A percentile compares a stretch with the other conserved stretches of the same genome.
Conservation (phyloP, 1,140 invertebrate species). For the Solenopsis invicta region DNA sequence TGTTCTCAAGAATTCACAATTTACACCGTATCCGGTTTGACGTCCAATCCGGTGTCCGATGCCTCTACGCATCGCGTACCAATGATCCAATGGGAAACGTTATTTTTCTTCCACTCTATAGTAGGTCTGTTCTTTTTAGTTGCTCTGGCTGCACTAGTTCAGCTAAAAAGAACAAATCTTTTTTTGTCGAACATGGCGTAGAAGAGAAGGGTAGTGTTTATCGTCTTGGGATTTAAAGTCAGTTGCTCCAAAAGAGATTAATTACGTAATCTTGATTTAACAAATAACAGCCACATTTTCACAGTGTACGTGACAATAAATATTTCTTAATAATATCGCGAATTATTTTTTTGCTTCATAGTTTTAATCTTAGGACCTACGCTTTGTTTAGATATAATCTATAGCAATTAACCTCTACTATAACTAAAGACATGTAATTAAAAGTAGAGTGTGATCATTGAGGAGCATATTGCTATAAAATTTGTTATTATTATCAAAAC, state of each 20-base stretch:
- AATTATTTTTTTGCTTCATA: neutral
- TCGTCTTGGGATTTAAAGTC: slow-evolving; percentile 2
- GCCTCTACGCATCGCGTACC: neutral
- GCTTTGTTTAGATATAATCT: neutral
- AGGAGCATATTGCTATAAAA: neutral
- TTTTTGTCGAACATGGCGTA: slow-evolving; percentile 14
- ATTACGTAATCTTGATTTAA: slow-evolving; percentile 26
- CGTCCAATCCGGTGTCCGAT: neutral
- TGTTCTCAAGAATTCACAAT: neutral
- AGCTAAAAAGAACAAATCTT: neutral
- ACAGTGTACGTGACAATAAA: slow-evolving; percentile 1
- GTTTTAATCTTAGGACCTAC: neutral
- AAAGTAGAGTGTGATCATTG: neutral
- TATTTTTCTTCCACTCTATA: neutral
- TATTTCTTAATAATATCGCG: neutral
- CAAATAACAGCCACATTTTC: neutral
- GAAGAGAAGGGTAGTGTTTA: neutral
- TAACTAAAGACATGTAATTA: neutral
- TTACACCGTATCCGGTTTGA: neutral
- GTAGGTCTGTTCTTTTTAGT: no score
- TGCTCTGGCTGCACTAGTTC: no score
- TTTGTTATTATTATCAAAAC: neutral
- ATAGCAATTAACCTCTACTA: slow-evolving; percentile 17
- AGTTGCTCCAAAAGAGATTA: neutral
- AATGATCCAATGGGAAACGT: neutral